Conservation (phyloP, 1,140 invertebrate genomes). For the Drosophila jambulina region DNA sequence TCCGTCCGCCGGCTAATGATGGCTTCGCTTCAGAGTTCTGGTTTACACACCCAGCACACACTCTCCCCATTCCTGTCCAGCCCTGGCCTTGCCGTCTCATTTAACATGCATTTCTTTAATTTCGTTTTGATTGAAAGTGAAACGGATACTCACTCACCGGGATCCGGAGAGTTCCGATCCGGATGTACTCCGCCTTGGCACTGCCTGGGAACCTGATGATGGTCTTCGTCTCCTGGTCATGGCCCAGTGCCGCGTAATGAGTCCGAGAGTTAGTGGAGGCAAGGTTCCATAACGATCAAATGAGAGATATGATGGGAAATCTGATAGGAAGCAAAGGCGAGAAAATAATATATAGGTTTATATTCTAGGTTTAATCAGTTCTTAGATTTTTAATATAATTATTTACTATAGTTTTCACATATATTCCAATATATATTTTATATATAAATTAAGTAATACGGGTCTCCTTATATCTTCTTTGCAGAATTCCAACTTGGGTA, state of each 20-base stretch:
- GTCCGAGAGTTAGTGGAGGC: conserved; percentile 9
- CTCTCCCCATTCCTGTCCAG: not conserved
- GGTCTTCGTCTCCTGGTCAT: conserved; percentile 9
- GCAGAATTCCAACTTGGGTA: no score
- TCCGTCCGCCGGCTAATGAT: conserved; percentile 50
- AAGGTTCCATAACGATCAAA: conserved; percentile 33
- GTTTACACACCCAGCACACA: not conserved
- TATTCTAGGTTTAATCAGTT: not conserved
- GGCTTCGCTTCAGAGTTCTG: not conserved
- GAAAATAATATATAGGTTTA: not conserved
- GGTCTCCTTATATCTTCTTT: no score
- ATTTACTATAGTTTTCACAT: not conserved
- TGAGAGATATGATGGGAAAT: conserved; percentile 5
- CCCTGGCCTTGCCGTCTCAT: conserved; percentile 49
- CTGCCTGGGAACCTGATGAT: not conserved
- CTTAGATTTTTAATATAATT: not conserved
- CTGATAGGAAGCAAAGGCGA: not conserved
- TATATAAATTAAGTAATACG: no score
- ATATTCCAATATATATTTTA: not conserved
- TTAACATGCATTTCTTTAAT: conserved; percentile 63
- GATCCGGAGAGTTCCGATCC: not conserved
- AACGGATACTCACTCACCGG: conserved; percentile 46
- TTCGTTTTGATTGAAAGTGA: conserved; percentile 71
- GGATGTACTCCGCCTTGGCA: conserved; percentile 17
- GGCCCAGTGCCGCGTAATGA: conserved; percentile 36